Evolutionary conservation across 2,113 vertebrate genomes (phyloP).

Genomic region (Fulmarus glacialis): DNA sequence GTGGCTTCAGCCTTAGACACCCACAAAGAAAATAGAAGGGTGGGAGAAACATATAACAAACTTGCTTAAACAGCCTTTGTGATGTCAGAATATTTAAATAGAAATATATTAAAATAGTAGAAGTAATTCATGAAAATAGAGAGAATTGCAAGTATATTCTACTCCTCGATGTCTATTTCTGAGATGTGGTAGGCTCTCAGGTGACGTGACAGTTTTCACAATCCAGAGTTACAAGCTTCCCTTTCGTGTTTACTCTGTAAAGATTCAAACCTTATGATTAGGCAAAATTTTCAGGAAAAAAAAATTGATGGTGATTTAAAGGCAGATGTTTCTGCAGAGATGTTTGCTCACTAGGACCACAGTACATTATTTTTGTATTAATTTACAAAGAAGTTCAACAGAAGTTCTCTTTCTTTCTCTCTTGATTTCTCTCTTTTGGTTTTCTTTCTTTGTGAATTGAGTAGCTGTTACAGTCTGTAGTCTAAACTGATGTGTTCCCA

Average conservation of each 20-base stretch:
- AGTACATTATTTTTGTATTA: neutral
- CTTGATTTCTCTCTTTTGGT: neutral
- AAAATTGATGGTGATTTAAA: neutral
- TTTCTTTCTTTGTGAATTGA: neutral
- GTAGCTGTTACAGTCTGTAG: neutral
- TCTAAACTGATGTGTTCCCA: neutral
- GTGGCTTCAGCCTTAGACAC: neutral
- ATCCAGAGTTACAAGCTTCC: neutral
- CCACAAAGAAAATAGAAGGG: neutral
- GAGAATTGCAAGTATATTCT: neutral
- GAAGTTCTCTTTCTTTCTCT: neutral
- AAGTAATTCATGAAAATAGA: neutral
- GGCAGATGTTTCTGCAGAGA: neutral
- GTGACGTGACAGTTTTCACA: fast-evolving
- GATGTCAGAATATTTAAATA: neutral
- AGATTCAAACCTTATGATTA: neutral
- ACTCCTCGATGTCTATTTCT: neutral
- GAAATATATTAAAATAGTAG: neutral
- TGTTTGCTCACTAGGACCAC: neutral
- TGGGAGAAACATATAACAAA: neutral
- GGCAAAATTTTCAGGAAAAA: neutral
- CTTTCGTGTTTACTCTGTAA: neutral
- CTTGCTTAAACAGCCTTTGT: neutral
- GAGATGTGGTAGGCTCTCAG: neutral
- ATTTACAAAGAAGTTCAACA: neutral